Conservation (phyloP, 2,797 vertebrate species). For the Sitta carolinensis region DNA sequence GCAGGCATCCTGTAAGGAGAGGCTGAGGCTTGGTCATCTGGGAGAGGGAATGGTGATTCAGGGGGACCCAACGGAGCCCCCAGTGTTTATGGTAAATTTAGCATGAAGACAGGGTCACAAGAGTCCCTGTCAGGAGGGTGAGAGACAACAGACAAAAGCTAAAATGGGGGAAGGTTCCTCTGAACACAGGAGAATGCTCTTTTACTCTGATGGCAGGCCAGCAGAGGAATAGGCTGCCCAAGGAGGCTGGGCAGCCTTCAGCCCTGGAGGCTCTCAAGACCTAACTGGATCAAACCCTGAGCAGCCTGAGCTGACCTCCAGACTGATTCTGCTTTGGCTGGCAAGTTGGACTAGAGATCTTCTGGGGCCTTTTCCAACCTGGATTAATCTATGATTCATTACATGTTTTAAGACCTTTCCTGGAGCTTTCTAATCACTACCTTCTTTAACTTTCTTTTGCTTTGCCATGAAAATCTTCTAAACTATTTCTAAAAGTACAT, state of each 20-base stretch:
- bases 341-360: neutral
- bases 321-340: neutral
- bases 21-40: neutral
- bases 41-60: neutral
- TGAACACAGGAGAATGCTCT: neutral
- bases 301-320: neutral
- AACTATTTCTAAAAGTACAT: neutral
- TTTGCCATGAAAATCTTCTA: neutral
- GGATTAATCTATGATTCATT: neutral
- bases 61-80: accelerated
- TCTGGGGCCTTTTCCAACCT: neutral
- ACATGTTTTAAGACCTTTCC: neutral
- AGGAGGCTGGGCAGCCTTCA: neutral
- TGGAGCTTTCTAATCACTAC: neutral
- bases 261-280: neutral
- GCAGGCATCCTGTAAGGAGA: neutral
- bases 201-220: neutral
- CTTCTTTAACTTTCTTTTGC: neutral
- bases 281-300: neutral
- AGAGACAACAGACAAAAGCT: neutral
- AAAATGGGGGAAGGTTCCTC: neutral
- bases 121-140: neutral
- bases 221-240: neutral
- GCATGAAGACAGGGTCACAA: neutral
- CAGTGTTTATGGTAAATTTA: neutral